phyloP scores from a whole-genome alignment of 92 coral and sea anemone species.

The Porites rus region DNA sequence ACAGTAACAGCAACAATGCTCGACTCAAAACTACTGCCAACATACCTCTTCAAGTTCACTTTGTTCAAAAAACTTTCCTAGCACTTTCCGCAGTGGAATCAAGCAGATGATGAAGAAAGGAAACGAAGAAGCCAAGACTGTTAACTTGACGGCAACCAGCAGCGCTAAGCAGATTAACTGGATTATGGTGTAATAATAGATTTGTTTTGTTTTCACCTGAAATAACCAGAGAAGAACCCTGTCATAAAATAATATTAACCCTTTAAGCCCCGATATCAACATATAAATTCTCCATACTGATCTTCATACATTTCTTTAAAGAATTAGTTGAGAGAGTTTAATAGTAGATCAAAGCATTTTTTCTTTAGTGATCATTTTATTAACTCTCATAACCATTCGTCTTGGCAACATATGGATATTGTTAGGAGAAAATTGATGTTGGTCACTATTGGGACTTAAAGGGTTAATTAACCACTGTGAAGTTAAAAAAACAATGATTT shows the following conservation, averaged over 20 bases:
- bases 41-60: slow-evolving; percentile 92
- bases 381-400: too few relatives aligned
- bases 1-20: not conserved
- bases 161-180: slow-evolving; percentile 80
- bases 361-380: too few relatives aligned
- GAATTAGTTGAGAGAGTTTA: too few relatives aligned
- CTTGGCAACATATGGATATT: too few relatives aligned
- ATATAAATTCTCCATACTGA: too few relatives aligned
- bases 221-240: not conserved
- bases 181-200: slow-evolving; percentile 79
- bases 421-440: too few relatives aligned
- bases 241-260: not conserved
- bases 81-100: slow-evolving; percentile 82
- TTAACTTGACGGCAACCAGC: slow-evolving; percentile 82
- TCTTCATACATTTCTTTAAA: too few relatives aligned
- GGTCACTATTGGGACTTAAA: too few relatives aligned
- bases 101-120: slow-evolving; percentile 97
- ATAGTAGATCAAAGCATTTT: too few relatives aligned
- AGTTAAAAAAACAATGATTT: too few relatives aligned
- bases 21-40: not conserved
- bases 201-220: slow-evolving; percentile 86
- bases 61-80: slow-evolving; percentile 73
- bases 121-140: slow-evolving; percentile 83
- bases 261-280: too few relatives aligned
- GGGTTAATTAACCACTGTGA: too few relatives aligned